These are phyloP conservation scores for Euproctis similis DNA, from an alignment of 2,888 invertebrate species.

Conservation along the genomic window DNA sequence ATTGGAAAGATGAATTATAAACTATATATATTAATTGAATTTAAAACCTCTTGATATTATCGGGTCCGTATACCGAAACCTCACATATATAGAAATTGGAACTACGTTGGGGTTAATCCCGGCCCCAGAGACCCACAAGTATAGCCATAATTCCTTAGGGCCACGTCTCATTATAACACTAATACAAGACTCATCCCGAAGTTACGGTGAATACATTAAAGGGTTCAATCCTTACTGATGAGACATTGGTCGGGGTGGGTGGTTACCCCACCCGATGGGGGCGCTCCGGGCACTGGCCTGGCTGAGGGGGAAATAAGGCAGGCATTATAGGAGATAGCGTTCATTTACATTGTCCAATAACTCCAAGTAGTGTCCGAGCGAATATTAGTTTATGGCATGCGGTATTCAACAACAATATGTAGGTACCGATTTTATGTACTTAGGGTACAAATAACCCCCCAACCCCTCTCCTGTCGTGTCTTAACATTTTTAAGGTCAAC, in stretches of 20 bases:
- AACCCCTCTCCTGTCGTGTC: no score
- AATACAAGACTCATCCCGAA: constrained; percentile 76
- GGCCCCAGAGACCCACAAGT: constrained; percentile 60
- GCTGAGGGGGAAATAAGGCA: constrained; percentile 64
- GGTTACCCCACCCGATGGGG: constrained; percentile 45
- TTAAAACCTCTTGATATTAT: constrained; percentile 36
- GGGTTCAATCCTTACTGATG: constrained; percentile 76
- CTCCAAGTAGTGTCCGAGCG: constrained; percentile 74
- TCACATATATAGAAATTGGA: constrained; percentile 65
- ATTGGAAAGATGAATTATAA: no score
- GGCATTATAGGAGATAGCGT: constrained; percentile 76
- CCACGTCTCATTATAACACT: constrained; percentile 75
- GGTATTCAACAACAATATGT: constrained; percentile 35
- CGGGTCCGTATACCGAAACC: constrained; percentile 43
- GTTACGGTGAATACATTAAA: constrained; percentile 76
- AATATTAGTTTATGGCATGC: constrained; percentile 72
- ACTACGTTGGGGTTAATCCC: constrained; percentile 67
- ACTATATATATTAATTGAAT: no score
- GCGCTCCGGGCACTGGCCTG: constrained; percentile 58
- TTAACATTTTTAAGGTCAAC: constrained; percentile 36
- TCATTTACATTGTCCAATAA: constrained; percentile 78
- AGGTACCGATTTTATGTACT: constrained; percentile 27
- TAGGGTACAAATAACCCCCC: constrained; percentile 22
- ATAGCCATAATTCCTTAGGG: constrained; percentile 73
- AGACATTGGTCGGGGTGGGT: constrained; percentile 67